A percentile compares a stretch with the other conserved stretches of the same genome.
Conservation (phyloP, 2,113 vertebrate genomes). For the Halcyon malimbica region DNA sequence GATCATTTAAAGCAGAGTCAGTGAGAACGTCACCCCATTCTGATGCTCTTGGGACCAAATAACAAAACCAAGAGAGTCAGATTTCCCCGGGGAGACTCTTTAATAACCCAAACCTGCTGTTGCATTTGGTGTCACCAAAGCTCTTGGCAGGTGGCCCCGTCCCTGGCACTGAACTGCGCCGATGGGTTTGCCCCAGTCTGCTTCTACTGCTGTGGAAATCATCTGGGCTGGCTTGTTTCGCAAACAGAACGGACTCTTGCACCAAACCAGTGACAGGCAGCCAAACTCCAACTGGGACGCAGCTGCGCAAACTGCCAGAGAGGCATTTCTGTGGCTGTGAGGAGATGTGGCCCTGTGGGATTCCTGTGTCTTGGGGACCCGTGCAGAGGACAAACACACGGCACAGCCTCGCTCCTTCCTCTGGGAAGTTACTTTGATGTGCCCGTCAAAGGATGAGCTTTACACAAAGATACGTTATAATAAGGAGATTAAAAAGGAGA, state of each 20-base stretch:
- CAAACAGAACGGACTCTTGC: slow-evolving; percentile 28
- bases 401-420: neutral
- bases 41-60: neutral
- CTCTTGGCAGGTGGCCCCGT: neutral
- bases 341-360: neutral
- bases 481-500: neutral
- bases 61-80: neutral
- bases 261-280: slow-evolving; percentile 15
- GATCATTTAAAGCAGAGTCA: neutral
- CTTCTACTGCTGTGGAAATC: neutral
- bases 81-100: neutral
- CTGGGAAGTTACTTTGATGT: slow-evolving; percentile 19
- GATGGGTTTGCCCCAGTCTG: neutral
- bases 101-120: neutral
- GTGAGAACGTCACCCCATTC: neutral
- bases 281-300: slow-evolving; percentile 4
- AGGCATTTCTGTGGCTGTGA: neutral
- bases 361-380: neutral
- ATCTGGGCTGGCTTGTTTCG: neutral
- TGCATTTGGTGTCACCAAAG: neutral
- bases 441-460: neutral
- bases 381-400: neutral
- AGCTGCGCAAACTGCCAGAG: slow-evolving; percentile 20
- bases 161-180: neutral
- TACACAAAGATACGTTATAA: neutral